These are phyloP conservation scores for Chrysolina haemoptera DNA, from an alignment of 2,888 invertebrate genomes.

Conservation along the genomic window DNA sequence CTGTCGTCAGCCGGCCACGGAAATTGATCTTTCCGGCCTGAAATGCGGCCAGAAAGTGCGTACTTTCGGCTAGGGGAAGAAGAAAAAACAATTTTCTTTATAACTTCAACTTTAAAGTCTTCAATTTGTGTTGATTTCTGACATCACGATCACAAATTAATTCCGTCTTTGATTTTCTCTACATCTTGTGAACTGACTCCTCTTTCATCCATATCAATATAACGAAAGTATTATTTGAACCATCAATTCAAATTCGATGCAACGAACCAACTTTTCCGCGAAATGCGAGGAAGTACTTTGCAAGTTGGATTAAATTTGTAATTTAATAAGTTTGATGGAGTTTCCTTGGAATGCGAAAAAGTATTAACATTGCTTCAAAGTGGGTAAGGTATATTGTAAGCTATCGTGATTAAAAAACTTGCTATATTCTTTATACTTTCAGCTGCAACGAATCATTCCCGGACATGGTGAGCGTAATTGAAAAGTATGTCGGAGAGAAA, in stretches of 20 bases:
- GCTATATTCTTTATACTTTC: constrained; percentile 27
- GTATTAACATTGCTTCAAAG: constrained; percentile 26
- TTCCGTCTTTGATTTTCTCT: too few relatives aligned
- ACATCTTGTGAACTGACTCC: too few relatives aligned
- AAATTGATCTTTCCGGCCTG: too few relatives aligned
- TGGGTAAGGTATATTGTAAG: constrained; percentile 29
- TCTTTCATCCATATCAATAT: too few relatives aligned
- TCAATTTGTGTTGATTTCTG: too few relatives aligned
- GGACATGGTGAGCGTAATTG: constrained; percentile 14
- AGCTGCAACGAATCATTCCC: constrained; percentile 7
- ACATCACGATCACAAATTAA: too few relatives aligned
- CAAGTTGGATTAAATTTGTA: constrained; percentile 39
- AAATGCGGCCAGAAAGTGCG: too few relatives aligned
- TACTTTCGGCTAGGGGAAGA: too few relatives aligned
- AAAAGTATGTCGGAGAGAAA: not conserved
- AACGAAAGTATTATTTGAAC: too few relatives aligned
- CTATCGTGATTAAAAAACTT: constrained; percentile 40
- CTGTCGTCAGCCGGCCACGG: too few relatives aligned
- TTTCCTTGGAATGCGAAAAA: constrained; percentile 30
- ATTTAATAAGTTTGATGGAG: constrained; percentile 37
- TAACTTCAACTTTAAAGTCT: too few relatives aligned
- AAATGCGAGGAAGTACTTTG: constrained; percentile 11
- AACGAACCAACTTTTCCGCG: not conserved
- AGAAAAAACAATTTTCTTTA: too few relatives aligned
- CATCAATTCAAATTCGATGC: not conserved